These are phyloP conservation scores for Drosophila picticornis DNA, from an alignment of 2,888 invertebrate species.

Conservation along the genomic window DNA sequence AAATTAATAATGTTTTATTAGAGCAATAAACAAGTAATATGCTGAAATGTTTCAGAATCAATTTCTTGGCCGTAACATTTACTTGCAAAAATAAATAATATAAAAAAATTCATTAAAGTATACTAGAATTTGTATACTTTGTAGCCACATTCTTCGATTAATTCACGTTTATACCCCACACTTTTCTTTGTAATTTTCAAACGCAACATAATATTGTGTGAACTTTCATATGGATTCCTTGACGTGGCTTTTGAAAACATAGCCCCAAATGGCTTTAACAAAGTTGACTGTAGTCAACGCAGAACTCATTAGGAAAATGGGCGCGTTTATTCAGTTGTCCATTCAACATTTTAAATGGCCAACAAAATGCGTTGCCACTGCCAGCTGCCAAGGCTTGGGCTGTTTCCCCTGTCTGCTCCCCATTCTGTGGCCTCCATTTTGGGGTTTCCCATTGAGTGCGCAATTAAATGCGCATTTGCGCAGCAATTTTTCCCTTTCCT, in stretches of 20 bases:
- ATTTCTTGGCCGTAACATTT: not conserved
- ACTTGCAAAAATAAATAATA: too few species aligned
- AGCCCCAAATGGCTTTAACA: conserved; percentile 23
- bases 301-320: conserved; percentile 24
- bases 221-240: not conserved
- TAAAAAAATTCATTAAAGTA: not conserved
- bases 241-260: conserved; percentile 8
- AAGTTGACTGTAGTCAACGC: conserved; percentile 4
- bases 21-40: not conserved
- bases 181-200: not conserved
- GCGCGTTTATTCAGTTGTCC: conserved; percentile 36
- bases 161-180: not conserved
- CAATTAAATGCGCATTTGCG: conserved; percentile 77
- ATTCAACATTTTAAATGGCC: conserved; percentile 39
- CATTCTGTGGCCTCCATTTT: conserved; percentile 22
- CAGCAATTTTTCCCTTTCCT: conserved; percentile 32
- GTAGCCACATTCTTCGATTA: not conserved
- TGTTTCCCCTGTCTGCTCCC: not conserved
- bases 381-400: conserved; percentile 26
- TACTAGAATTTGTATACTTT: not conserved
- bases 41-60: not conserved
- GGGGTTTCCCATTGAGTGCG: conserved; percentile 62
- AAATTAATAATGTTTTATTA: not conserved
- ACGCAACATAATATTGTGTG: not conserved
- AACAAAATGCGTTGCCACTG: conserved; percentile 32